Evolutionary conservation across 2,113 vertebrate genomes (phyloP), one percentile per base, ranked within the genome.

Genomic region (Raja brachyura): DNA sequence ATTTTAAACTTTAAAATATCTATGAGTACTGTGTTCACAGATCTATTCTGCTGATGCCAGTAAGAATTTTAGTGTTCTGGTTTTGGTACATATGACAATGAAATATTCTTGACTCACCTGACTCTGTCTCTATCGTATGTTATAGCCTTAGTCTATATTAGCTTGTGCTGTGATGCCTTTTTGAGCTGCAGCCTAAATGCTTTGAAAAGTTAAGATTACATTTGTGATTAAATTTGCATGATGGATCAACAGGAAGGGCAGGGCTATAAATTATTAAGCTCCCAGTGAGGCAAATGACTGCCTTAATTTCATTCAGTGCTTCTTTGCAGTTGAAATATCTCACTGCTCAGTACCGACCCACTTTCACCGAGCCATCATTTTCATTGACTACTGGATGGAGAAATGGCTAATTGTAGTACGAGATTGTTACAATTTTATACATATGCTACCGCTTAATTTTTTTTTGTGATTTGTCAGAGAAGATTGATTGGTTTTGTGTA

Each of bases 201-300:
- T n/a, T 63, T 1, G 18, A 86, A 86, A 86, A 31, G 28, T 66
- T 14, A 31, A 31, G 83, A 86, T 63, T 31, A 11, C 61, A 28
- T 11, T 86, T 61, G 14, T 86, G 59, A 63, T 86, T n/a, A 86
- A 61, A 25, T 59, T 63, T 86, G 59, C 28, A 5, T 86, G 83
- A 86, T 28, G 16, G 7, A 86, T 86, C 83, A 86, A 63, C 83
- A 88, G 83, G 83, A 88, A 88, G 83, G 59, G 59, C 13, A 88
- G 13, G 59, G 59, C 28, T 88, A 8, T 88, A 28, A 63, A 61
- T n/a, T 88, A 66, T 11, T 61, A 28, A 56, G 13, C 13, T 85
- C 20, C 7, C 28, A 10, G 31, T 54, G 61, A 86, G 48, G 22
- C 25, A 56, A 0, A 77, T 48, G 8, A 14, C 13, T 88, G 28